Conservation (phyloP, 1,140 invertebrate species). For the Ips typographus region DNA sequence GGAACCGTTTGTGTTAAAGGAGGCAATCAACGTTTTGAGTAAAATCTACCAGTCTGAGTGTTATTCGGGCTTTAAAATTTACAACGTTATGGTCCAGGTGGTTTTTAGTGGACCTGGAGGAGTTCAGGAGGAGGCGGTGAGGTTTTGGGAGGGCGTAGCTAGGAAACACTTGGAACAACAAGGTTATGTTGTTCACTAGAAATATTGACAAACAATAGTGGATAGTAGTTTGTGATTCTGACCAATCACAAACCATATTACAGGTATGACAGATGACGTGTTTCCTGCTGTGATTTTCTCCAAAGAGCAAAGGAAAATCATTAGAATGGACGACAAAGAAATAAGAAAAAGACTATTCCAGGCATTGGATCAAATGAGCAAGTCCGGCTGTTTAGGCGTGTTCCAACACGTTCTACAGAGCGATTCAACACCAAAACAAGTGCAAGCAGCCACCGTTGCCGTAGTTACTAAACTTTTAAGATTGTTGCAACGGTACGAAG, state of each 20-base stretch:
- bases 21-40: conserved; percentile 19
- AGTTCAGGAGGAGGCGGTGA: conserved; percentile 19
- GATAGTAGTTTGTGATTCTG: neutral
- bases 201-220: neutral
- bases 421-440: conserved; percentile 14
- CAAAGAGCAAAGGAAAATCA: conserved; percentile 31
- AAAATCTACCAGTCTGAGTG: conserved; percentile 20
- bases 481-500: conserved; percentile 29
- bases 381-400: conserved; percentile 25
- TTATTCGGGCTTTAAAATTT: conserved; percentile 10
- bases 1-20: conserved; percentile 18
- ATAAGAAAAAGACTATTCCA: conserved; percentile 27
- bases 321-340: conserved; percentile 25
- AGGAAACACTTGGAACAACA: conserved; percentile 26
- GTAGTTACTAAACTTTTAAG: conserved; percentile 24
- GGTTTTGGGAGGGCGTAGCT: conserved; percentile 27
- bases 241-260: neutral
- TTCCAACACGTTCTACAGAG: conserved; percentile 19
- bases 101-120: conserved; percentile 12
- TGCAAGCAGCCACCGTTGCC: conserved; percentile 8
- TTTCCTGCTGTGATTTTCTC: conserved; percentile 33
- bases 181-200: conserved; percentile 11
- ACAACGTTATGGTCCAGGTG: conserved; percentile 22
- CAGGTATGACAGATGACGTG: conserved; percentile 27
- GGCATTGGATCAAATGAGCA: conserved; percentile 22